Evolutionary conservation across 2,888 invertebrate genomes (phyloP), one percentile per base, ranked within the genome.

Genomic region (Calliphora vomitoria): DNA sequence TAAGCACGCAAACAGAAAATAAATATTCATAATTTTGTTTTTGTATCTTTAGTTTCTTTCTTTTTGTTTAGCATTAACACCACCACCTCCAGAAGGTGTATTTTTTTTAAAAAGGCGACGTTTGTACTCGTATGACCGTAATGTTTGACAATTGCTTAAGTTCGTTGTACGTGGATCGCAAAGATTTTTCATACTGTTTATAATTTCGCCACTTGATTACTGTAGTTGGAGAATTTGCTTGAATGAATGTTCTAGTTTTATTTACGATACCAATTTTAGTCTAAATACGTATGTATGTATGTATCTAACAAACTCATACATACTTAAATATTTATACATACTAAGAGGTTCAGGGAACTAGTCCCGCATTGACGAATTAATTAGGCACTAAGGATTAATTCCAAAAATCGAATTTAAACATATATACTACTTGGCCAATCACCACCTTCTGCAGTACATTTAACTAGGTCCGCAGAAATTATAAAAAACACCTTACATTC

Each of bases 141-240:
- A 68, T 64, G 75, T 50, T 38, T 58, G 47, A 25, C 62, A 44
- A 66, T n/a, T 81, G 41, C 64, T 69, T 62, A 79, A 84, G n/a
- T 72, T 79, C 62, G 62, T 75, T 82, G 68, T 74, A 25, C 41
- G 47, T 69, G n/a, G 15, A 74, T 50, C 69, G 74, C 20, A 38
- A 64, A 47, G 58, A 69, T 69, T 62, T 79, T 78, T 58, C 64
- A 55, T 50, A 82, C 82, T 82, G 75, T 53, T 68, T 44, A 35
- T 58, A 18, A 68, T 62, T 20, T 62, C 18, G 18, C 31, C 11
- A 68, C 3, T 53, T 60, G 50, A 68, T 64, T 71, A 55, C 55
- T 64, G 31, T 53, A 47, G 41, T 44, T 55, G 53, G n/a, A 55
- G 35, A 60, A 58, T 47, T 62, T 55, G 20, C 35, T 75, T 41